A percentile compares a stretch with the other conserved stretches of the same genome.
Evolutionary conservation across 2,888 invertebrate species (phyloP).

Genomic region (Chymomyza fuscimana): DNA sequence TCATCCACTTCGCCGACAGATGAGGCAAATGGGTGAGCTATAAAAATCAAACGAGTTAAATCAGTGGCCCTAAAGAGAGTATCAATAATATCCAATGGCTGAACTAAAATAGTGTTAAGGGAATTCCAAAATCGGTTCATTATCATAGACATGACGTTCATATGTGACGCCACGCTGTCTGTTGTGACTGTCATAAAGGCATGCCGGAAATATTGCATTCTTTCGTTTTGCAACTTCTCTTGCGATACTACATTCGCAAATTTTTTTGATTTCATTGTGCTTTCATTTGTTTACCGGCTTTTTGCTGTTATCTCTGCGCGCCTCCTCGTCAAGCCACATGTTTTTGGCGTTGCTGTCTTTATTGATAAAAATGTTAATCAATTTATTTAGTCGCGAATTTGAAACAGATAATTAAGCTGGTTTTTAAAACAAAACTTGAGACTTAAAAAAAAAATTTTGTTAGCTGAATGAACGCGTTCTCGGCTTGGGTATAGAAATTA

Average conservation of each 20-base stretch:
- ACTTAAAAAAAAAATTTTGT: neutral
- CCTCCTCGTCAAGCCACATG: neutral
- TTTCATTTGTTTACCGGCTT: neutral
- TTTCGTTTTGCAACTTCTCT: constrained; percentile 29
- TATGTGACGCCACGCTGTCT: constrained; percentile 30
- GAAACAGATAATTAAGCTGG: neutral
- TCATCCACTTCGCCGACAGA: constrained; percentile 42
- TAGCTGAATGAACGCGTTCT: neutral
- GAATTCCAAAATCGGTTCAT: neutral
- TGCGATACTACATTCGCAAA: constrained; percentile 11
- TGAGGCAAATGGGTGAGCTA: neutral
- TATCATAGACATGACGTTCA: neutral
- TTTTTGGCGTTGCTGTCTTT: neutral
- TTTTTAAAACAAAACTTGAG: neutral
- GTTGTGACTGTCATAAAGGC: constrained; percentile 10
- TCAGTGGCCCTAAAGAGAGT: too few species aligned
- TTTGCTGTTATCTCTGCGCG: neutral
- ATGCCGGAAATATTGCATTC: constrained; percentile 2
- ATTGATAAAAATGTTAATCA: constrained; percentile 1
- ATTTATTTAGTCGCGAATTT: constrained; percentile 14
- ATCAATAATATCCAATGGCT: too few species aligned
- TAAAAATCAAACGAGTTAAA: too few species aligned
- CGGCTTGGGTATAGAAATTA: too few species aligned
- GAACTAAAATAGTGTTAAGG: too few species aligned
- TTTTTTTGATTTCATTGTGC: constrained; percentile 6